A percentile compares a stretch with the other conserved stretches of the same genome.
Evolutionary conservation across 2,113 vertebrate genomes (phyloP).

Genomic region (Anhinga anhinga): DNA sequence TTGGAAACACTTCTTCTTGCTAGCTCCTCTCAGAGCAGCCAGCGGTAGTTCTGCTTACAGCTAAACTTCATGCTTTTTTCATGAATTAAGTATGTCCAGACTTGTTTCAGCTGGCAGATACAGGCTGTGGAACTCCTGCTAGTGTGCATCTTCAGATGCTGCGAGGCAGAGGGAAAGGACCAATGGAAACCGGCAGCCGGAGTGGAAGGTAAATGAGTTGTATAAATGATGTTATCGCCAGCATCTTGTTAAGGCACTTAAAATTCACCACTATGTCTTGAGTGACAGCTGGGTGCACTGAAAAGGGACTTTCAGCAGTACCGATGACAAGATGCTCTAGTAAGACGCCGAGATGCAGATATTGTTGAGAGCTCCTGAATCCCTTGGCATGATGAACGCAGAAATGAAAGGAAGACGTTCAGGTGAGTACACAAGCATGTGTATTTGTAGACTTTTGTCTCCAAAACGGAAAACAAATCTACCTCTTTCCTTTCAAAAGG

Average conservation of each 20-base stretch:
- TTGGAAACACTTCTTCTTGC: neutral
- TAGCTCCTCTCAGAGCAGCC: neutral
- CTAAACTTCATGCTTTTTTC: neutral
- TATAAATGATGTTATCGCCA: neutral
- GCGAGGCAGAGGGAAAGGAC: neutral
- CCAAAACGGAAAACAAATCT: neutral
- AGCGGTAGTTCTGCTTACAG: neutral
- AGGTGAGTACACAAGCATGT: neutral
- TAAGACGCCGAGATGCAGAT: neutral
- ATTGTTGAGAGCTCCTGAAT: neutral
- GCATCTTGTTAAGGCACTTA: neutral
- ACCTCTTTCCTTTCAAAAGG: neutral
- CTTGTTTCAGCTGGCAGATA: neutral
- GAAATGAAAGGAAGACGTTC: neutral
- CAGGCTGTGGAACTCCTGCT: neutral
- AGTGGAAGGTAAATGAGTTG: neutral
- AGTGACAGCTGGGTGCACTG: neutral
- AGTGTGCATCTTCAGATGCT: neutral
- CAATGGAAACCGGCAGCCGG: neutral
- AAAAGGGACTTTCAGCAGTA: neutral
- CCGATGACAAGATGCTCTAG: fast-evolving
- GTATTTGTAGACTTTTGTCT: neutral
- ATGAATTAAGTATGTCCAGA: neutral
- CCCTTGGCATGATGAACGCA: neutral
- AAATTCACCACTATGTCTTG: fast-evolving